phyloP scores from a whole-genome alignment of 2,888 invertebrate species.

The Helicoverpa assulta region DNA sequence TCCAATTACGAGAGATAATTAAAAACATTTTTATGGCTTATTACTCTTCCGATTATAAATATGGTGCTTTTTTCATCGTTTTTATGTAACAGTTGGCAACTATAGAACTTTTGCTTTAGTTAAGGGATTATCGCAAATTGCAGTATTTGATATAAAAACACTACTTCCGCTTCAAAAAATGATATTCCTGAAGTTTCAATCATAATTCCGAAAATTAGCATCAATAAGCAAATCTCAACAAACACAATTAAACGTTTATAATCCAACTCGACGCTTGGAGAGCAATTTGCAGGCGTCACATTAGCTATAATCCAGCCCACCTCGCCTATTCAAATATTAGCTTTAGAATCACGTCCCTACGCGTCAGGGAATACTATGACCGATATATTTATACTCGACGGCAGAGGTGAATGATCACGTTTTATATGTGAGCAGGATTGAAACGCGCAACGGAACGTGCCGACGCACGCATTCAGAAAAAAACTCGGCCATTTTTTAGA shows the following conservation, averaged over 20 bases:
- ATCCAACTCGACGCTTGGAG: not conserved
- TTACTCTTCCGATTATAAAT: conserved; percentile 7
- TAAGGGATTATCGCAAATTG: not conserved
- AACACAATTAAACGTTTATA: not conserved
- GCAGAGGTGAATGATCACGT: conserved; percentile 84
- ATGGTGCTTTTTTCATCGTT: not conserved
- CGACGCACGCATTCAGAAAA: conserved; percentile 78
- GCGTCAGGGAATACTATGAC: conserved; percentile 68
- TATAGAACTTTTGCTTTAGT: not conserved
- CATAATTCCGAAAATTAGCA: not conserved
- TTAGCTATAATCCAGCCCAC: conserved; percentile 32
- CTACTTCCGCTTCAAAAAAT: too few relatives aligned
- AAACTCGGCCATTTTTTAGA: conserved; percentile 65
- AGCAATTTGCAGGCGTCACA: conserved; percentile 10
- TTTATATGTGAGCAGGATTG: conserved; percentile 80
- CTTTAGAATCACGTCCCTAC: conserved; percentile 66
- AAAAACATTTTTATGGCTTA: conserved; percentile 57
- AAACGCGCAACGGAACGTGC: conserved; percentile 79
- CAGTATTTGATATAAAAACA: too few relatives aligned
- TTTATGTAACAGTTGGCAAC: too few relatives aligned
- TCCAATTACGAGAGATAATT: conserved; percentile 73
- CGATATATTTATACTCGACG: conserved; percentile 79
- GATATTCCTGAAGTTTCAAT: not conserved
- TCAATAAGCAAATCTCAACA: not conserved
- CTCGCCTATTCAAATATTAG: conserved; percentile 66